phyloP scores from a whole-genome alignment of 2,797 vertebrate species.

The Ibycter americanus region DNA sequence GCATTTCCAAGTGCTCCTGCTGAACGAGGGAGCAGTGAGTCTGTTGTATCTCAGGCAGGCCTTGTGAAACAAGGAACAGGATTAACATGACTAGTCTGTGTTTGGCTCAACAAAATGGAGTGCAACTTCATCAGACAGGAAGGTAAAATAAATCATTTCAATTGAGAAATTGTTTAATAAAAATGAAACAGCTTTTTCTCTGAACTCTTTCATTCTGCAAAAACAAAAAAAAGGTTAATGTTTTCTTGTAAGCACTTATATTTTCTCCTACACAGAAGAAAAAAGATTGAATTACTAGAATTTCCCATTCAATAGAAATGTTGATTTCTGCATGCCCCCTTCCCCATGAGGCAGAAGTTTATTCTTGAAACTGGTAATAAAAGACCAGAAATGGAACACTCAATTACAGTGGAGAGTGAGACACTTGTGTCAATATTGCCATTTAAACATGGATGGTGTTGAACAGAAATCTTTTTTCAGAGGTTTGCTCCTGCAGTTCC shows the following conservation, averaged over 20 bases:
- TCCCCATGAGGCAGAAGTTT: slow-evolving; percentile 19
- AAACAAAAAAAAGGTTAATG: neutral
- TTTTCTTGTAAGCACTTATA: slow-evolving; percentile 18
- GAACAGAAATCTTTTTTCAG: neutral
- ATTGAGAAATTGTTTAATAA: slow-evolving; percentile 24
- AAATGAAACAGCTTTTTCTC: neutral
- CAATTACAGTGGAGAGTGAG: neutral
- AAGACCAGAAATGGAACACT: slow-evolving; percentile 17
- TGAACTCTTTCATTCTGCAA: neutral
- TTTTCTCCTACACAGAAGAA: slow-evolving; percentile 18
- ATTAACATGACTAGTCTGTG: neutral
- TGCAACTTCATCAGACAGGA: neutral
- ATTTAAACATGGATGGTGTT: neutral
- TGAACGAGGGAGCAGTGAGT: neutral
- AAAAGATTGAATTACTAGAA: slow-evolving; percentile 27
- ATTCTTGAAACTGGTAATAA: slow-evolving; percentile 44
- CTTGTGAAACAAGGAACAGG: neutral
- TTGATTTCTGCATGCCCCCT: slow-evolving; percentile 38
- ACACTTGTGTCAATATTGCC: slow-evolving; percentile 18
- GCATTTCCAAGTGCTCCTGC: neutral
- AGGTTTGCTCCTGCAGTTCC: neutral
- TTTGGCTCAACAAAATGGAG: neutral
- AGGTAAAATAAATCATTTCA: neutral
- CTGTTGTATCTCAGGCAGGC: neutral
- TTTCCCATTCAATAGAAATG: slow-evolving; percentile 33